These are phyloP conservation scores for Seira musarum DNA, from an alignment of 2,888 invertebrate species.

Conservation along the genomic window DNA sequence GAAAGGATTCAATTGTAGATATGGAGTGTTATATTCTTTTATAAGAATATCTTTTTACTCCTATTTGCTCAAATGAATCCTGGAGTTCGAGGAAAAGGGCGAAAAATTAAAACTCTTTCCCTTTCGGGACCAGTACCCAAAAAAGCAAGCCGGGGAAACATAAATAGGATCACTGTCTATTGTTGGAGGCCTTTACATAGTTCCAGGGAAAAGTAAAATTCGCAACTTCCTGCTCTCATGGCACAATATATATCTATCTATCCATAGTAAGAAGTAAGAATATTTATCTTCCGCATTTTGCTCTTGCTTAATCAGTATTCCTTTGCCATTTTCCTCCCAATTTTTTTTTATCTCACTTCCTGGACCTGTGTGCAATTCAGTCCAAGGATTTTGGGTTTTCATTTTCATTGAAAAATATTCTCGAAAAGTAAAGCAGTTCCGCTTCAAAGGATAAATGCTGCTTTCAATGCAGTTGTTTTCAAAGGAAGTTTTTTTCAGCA, in stretches of 20 bases:
- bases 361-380: not conserved
- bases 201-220: too few species aligned
- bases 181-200: not conserved
- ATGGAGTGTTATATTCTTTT: not conserved
- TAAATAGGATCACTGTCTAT: not conserved
- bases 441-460: not conserved
- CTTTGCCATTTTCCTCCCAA: not conserved
- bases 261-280: too few species aligned
- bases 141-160: not conserved
- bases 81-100: not conserved
- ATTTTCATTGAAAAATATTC: not conserved
- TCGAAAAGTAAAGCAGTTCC: not conserved
- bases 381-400: not conserved
- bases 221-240: too few species aligned
- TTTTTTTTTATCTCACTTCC: conserved; percentile 3
- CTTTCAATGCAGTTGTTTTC: conserved; percentile 1
- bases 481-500: not conserved
- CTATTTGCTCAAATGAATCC: not conserved
- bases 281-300: too few species aligned
- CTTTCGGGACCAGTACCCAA: not conserved
- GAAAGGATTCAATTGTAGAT: not conserved
- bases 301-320: conserved; percentile 13
- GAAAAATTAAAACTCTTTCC: conserved; percentile 8
- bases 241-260: too few species aligned
- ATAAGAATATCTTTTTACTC: not conserved